Conservation (phyloP, 2,888 invertebrate species). For the Drosophila formosana region DNA sequence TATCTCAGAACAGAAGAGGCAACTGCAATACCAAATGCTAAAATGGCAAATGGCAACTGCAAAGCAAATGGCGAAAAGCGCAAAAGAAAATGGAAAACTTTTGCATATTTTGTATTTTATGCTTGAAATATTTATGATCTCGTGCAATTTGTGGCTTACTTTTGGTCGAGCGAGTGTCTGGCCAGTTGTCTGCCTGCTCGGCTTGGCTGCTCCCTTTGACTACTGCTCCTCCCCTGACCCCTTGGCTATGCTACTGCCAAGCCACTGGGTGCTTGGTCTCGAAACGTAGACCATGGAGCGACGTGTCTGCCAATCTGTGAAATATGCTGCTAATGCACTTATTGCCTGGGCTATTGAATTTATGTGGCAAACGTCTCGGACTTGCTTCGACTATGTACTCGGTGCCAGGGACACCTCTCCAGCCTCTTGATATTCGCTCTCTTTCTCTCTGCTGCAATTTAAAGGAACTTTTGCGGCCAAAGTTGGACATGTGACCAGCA, state of each 20-base stretch:
- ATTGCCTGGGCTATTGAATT: conserved; percentile 77
- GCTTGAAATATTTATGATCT: conserved; percentile 80
- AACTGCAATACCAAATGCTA: conserved; percentile 29
- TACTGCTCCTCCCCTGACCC: neutral
- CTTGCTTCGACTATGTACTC: conserved; percentile 20
- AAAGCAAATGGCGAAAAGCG: conserved; percentile 43
- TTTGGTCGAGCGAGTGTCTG: conserved; percentile 65
- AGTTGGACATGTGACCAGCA: conserved; percentile 52
- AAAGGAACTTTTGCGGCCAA: conserved; percentile 48
- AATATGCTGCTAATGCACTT: conserved; percentile 80
- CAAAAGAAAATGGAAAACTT: conserved; percentile 70
- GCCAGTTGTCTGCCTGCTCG: conserved; percentile 27
- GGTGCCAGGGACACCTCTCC: neutral
- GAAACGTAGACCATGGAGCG: conserved; percentile 58
- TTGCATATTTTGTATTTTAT: conserved; percentile 80
- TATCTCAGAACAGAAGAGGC: conserved; percentile 36
- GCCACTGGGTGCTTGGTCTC: conserved; percentile 22
- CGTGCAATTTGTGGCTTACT: conserved; percentile 79
- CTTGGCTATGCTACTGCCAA: neutral
- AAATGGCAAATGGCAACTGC: conserved; percentile 50
- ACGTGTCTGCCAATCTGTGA: conserved; percentile 80
- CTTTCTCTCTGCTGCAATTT: conserved; percentile 41
- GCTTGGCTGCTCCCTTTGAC: conserved; percentile 8
- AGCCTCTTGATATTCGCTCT: conserved; percentile 3
- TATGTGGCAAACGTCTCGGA: conserved; percentile 64